Conservation (phyloP, 1,140 invertebrate genomes). For the Chionoecetes opilio region DNA sequence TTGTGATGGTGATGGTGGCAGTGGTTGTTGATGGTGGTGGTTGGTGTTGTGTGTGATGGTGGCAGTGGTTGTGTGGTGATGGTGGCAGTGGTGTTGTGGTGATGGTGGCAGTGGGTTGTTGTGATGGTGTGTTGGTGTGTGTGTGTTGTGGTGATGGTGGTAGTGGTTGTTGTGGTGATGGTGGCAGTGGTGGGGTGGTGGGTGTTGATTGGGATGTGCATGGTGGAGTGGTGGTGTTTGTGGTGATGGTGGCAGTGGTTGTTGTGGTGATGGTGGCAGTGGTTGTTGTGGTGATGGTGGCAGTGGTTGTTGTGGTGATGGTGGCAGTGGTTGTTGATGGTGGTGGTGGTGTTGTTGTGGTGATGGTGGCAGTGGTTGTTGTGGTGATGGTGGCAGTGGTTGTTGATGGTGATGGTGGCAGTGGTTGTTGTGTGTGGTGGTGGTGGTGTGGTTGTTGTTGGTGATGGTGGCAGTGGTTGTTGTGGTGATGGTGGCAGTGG, state of each 20-base stretch:
- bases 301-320: neutral
- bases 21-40: neutral
- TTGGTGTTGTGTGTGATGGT: neutral
- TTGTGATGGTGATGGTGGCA: neutral
- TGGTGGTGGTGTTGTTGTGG: neutral
- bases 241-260: neutral
- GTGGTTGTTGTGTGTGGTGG: too few species aligned
- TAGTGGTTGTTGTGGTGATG: neutral
- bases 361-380: neutral
- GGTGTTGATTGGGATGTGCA: neutral
- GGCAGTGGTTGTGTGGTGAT: neutral
- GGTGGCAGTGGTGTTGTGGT: neutral
- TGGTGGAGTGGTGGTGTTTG: neutral
- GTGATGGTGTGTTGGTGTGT: neutral
- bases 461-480: neutral
- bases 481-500: neutral
- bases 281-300: neutral
- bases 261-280: neutral
- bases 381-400: too few species aligned
- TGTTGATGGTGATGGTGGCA: neutral
- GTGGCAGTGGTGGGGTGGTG: neutral
- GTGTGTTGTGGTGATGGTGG: neutral
- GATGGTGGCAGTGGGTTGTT: neutral
- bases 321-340: neutral
- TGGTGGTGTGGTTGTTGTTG: too few species aligned